Conservation (phyloP, 2,113 vertebrate species). For the Sebastes fasciatus region DNA sequence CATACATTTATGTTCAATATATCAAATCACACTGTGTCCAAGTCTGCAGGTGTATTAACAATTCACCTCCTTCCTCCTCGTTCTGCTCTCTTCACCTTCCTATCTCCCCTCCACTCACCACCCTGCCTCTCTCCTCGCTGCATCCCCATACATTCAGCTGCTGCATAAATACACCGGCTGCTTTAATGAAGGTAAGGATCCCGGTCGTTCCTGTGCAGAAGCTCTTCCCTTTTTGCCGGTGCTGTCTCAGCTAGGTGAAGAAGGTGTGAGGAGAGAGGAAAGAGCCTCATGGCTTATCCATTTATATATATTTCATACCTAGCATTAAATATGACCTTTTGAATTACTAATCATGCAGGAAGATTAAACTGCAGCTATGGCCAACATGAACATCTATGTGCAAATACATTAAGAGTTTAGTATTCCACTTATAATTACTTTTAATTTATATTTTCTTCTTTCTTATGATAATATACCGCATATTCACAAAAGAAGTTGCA, state of each 20-base stretch:
- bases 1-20: slow-evolving; percentile 91
- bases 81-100: slow-evolving; percentile 59
- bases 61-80: slow-evolving; percentile 24
- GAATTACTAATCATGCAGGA: slow-evolving; percentile 75
- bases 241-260: slow-evolving; percentile 84
- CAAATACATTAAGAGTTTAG: slow-evolving; percentile 54
- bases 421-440: slow-evolving; percentile 41
- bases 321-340: slow-evolving; percentile 74
- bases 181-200: slow-evolving; percentile 83
- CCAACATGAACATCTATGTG: slow-evolving; percentile 54
- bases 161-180: slow-evolving; percentile 86
- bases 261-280: slow-evolving; percentile 57
- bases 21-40: slow-evolving; percentile 87
- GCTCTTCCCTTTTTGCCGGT: slow-evolving; percentile 81
- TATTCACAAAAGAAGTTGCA: slow-evolving; percentile 56
- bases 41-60: slow-evolving; percentile 77
- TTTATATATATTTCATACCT: slow-evolving; percentile 85
- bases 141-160: slow-evolving; percentile 73
- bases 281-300: slow-evolving; percentile 77
- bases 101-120: slow-evolving; percentile 12
- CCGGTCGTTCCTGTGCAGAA: slow-evolving; percentile 78
- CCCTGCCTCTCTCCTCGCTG: slow-evolving; percentile 32
- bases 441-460: slow-evolving; percentile 30
- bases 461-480: slow-evolving; percentile 31
- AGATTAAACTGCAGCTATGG: slow-evolving; percentile 59